Conservation (phyloP, 2,113 vertebrate species). For the Garra rufa region DNA sequence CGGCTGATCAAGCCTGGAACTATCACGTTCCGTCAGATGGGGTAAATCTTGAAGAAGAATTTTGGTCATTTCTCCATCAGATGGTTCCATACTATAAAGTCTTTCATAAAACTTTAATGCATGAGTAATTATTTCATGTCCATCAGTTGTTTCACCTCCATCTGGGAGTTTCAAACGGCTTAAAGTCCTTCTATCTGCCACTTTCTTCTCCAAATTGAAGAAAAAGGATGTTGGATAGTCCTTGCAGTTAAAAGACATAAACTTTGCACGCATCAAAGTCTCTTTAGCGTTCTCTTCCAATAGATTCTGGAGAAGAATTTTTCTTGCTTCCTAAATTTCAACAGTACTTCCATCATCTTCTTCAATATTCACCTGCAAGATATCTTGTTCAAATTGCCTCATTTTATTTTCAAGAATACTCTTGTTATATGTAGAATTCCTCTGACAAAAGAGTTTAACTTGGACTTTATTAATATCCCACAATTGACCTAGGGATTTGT, state of each 20-base stretch:
- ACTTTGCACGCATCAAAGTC: background rate
- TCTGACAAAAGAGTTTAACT: no score
- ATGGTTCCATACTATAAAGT: background rate
- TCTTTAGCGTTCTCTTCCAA: background rate
- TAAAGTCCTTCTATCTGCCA: no score
- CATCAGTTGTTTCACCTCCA: no score
- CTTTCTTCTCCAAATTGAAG: no score
- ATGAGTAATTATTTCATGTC: background rate
- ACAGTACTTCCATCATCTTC: no score
- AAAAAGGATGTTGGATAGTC: background rate
- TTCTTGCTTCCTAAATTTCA: background rate
- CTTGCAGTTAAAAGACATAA: background rate
- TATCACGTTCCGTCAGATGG: background rate
- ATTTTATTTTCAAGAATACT: no score
- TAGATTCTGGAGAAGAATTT: background rate
- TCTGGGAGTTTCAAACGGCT: no score
- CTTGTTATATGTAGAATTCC: no score
- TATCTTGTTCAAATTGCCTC: no score
- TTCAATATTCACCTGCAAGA: no score
- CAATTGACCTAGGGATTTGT: no score
- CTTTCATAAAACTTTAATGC: background rate
- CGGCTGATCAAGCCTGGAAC: background rate
- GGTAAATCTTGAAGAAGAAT: background rate
- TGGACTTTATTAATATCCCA: no score
- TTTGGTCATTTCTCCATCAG: background rate